These are phyloP conservation scores for Cladopsammia gracilis DNA, from an alignment of 64 coral and sea anemone genomes.

Conservation along the genomic window DNA sequence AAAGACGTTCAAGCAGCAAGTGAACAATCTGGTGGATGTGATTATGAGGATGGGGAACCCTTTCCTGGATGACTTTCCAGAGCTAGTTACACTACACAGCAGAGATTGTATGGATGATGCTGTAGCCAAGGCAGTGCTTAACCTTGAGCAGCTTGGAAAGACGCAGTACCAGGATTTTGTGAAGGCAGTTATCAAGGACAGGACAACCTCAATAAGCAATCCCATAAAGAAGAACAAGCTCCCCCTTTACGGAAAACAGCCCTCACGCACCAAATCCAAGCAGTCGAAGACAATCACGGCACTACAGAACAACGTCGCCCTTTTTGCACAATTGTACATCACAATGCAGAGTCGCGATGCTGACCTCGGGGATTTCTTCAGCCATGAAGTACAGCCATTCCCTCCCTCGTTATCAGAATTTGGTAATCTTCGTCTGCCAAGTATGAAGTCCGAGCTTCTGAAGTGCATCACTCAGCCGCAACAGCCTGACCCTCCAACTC, in stretches of 20 bases:
- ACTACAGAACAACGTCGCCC: slow-evolving; percentile 11
- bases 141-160: no score
- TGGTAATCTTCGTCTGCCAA: slow-evolving; percentile 71
- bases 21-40: slow-evolving; percentile 2
- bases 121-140: no score
- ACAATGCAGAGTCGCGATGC: slow-evolving; percentile 29
- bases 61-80: slow-evolving; percentile 53
- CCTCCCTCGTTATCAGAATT: slow-evolving; percentile 66
- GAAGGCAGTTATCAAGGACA: not conserved
- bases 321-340: slow-evolving; percentile 55
- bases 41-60: slow-evolving; percentile 41
- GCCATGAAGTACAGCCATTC: slow-evolving; percentile 59
- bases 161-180: not conserved
- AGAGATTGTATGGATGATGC: slow-evolving; percentile 4
- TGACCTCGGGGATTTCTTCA: slow-evolving; percentile 48
- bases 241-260: slow-evolving; percentile 12
- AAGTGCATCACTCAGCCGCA: not conserved
- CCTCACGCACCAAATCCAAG: slow-evolving; percentile 35
- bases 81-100: slow-evolving; percentile 44
- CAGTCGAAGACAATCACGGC: slow-evolving; percentile 4
- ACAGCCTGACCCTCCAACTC: not conserved
- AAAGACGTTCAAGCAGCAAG: slow-evolving; percentile 42
- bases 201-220: not conserved
- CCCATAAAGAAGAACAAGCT: slow-evolving; percentile 62
- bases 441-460: slow-evolving; percentile 48